Percentiles rank a stretch among this genome's conserved stretches.
Conservation (phyloP, 1,140 invertebrate genomes). For the Octopus bimaculoides region DNA sequence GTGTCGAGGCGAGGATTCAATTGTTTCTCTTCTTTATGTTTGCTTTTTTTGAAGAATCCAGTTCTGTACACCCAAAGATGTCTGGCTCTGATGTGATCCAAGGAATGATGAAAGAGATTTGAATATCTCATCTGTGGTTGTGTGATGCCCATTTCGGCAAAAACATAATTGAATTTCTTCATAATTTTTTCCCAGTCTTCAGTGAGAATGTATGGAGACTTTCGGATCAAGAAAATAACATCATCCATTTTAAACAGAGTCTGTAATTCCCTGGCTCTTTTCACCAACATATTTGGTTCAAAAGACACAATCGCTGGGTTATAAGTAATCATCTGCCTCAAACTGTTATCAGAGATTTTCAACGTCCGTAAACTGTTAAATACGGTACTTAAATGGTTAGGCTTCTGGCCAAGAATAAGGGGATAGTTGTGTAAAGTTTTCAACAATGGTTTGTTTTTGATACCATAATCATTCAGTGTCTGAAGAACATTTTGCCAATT, state of each 20-base stretch:
- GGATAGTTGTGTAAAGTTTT: background rate
- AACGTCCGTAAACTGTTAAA: background rate
- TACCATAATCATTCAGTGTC: background rate
- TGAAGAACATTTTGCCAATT: background rate
- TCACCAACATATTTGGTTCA: background rate
- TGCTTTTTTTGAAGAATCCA: conserved; percentile 36
- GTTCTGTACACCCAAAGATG: conserved; percentile 42
- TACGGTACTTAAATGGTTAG: background rate
- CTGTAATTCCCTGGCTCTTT: background rate
- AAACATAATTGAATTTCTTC: conserved; percentile 45
- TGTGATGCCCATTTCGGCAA: conserved; percentile 38
- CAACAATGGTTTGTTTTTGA: background rate
- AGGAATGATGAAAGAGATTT: conserved; percentile 35
- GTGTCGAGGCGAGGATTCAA: conserved; percentile 39
- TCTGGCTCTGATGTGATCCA: conserved; percentile 36
- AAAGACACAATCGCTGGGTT: background rate
- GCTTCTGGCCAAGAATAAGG: background rate
- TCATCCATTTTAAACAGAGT: conserved; percentile 22
- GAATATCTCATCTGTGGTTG: conserved; percentile 42
- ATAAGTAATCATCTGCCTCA: background rate
- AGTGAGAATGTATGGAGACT: conserved; percentile 33
- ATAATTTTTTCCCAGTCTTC: conserved; percentile 31
- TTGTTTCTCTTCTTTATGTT: conserved; percentile 29
- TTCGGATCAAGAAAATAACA: conserved; percentile 22
- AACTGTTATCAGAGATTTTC: background rate